Evolutionary conservation across 2,888 invertebrate species (phyloP).

Genomic region (Ectobius pallidus): DNA sequence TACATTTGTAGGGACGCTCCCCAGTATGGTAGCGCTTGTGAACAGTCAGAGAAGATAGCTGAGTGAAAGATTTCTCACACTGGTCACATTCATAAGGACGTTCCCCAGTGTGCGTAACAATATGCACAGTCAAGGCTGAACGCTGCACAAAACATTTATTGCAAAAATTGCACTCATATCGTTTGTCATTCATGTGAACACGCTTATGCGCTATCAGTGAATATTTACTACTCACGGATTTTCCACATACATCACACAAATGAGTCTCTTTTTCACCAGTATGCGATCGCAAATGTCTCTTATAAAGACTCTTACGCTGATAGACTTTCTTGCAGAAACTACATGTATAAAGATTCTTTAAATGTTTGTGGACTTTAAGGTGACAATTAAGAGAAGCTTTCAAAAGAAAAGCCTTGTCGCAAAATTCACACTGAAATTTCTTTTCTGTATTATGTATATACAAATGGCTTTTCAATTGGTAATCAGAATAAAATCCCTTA

Average conservation of each 20-base stretch:
- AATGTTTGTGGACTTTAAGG: too few species aligned
- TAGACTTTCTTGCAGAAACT: too few species aligned
- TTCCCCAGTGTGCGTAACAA: conserved; percentile 57
- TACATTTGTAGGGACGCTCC: conserved; percentile 53
- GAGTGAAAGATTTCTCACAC: conserved; percentile 56
- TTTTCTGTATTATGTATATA: conserved; percentile 4
- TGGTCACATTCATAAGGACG: conserved; percentile 62
- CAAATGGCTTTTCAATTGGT: neutral
- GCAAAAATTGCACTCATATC: conserved; percentile 36
- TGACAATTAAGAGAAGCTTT: neutral
- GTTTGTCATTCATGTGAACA: conserved; percentile 43
- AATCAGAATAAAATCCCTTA: conserved; percentile 27
- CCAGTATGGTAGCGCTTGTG: conserved; percentile 56
- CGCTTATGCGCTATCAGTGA: conserved; percentile 42
- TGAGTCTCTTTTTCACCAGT: neutral
- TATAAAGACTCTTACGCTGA: too few species aligned
- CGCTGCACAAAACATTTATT: conserved; percentile 51
- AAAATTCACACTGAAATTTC: conserved; percentile 13
- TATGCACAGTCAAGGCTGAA: conserved; percentile 56
- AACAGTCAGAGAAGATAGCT: conserved; percentile 55
- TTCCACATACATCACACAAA: conserved; percentile 25
- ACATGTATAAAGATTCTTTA: too few species aligned
- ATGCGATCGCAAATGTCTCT: too few species aligned
- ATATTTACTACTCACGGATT: conserved; percentile 42
- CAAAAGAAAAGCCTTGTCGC: neutral